Base-by-base conservation (phyloP, 2,888 invertebrate species). In the Dusona sp. region DNA sequence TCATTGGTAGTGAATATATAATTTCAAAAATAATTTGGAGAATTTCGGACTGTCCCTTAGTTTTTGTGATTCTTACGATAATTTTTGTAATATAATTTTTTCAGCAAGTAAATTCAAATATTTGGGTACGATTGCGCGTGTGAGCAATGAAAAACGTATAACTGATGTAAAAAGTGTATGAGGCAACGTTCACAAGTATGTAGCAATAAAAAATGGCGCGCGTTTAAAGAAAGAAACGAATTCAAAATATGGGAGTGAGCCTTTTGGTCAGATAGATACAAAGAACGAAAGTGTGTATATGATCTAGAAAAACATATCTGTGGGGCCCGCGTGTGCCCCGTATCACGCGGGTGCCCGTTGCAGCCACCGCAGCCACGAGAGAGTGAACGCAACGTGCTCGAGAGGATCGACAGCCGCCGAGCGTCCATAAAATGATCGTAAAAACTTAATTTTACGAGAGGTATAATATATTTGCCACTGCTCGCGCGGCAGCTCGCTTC, bases 381-480 rank as follows among this genome's bases (percentile, higher is more conserved):
- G 87, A 75, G 75, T 75, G 80, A 89, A 88, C 86, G 84, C 87
- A 84, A 70, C 85, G 83, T 51, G 82, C 87, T 85, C 77, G 85
- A 85, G 83, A 90, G 90, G 92, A 93, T 93, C 91, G 91, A 91
- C 91, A 92, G 91, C 92, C 92, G 92, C 91, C 84, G 91, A 91
- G 92, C 93, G 92, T 93, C 93, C 94, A 94, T 94, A 94, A 94
- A 94, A 94, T 91, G 93, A 93, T 93, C 94, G 94, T 94, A 94
- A 94, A 94, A 94, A 94, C 92, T 94, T 94, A 94, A 94, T 94
- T 94, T 94, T 94, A 94, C 92, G 94, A 94, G 94, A 92, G 92
- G 92, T 93, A 93, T 93, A 94, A 94, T 94, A 94, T 94, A 94
- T 94, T 93, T 93, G 93, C 94, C 93, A 94, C 92, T 90, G 91